These are phyloP conservation scores for Gymnothorax javanicus DNA, from an alignment of 2,797 vertebrate genomes.

Conservation along the genomic window DNA sequence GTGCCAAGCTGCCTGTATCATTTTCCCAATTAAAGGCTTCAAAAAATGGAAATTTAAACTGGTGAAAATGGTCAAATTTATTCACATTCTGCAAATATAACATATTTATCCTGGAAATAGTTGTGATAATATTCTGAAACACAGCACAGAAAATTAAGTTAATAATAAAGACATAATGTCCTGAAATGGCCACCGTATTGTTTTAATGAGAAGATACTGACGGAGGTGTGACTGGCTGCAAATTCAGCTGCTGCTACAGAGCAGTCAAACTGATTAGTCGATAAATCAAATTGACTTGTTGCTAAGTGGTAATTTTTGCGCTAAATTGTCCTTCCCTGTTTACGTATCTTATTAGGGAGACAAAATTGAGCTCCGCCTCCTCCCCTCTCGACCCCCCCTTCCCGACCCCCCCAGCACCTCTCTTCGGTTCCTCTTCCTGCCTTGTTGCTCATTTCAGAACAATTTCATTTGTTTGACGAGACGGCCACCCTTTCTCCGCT, in stretches of 20 bases:
- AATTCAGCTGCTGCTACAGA: not conserved
- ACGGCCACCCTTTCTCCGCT: constrained; percentile 42
- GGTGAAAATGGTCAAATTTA: not conserved
- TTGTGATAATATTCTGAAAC: not conserved
- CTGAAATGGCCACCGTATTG: not conserved
- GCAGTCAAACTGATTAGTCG: constrained; percentile 20
- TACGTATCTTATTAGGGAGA: constrained; percentile 28
- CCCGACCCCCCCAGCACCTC: not conserved
- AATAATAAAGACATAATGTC: not conserved
- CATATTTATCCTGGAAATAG: not conserved
- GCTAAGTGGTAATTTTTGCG: constrained; percentile 7
- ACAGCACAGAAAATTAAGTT: not conserved
- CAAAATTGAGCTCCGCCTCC: constrained; percentile 25
- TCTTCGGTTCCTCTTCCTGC: not conserved
- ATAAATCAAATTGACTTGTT: constrained; percentile 23
- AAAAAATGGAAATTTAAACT: not conserved
- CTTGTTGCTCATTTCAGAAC: constrained; percentile 48
- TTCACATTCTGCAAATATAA: not conserved
- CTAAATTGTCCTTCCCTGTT: constrained; percentile 21
- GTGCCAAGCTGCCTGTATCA: not conserved
- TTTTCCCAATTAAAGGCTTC: not conserved
- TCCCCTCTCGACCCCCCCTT: not conserved
- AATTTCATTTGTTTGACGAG: constrained; percentile 39
- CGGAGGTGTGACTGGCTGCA: not conserved
- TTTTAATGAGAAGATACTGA: constrained; percentile 8